Percentiles rank a stretch among this genome's conserved stretches.
These are phyloP conservation scores for Girardinichthys multiradiatus DNA, from an alignment of 2,113 vertebrate species.

Conservation along the genomic window DNA sequence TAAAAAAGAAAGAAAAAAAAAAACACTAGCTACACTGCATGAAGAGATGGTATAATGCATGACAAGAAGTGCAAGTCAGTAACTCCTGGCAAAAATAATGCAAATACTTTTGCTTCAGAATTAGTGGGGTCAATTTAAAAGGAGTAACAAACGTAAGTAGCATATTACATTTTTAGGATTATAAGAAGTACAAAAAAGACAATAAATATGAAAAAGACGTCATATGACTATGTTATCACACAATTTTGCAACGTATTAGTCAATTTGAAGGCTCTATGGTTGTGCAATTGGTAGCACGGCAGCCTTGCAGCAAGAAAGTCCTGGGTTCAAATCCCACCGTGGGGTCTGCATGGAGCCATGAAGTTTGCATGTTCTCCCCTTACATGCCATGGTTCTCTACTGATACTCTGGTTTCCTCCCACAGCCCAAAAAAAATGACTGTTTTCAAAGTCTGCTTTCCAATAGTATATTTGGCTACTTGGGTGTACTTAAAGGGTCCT, in stretches of 20 bases:
- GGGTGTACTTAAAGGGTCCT: too few relatives aligned
- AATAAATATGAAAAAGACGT: not conserved
- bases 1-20: not conserved
- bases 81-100: not conserved
- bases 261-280: not conserved
- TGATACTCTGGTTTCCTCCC: too few relatives aligned
- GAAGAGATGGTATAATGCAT: not conserved
- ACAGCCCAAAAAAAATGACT: too few relatives aligned
- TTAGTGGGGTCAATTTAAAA: slow-evolving; percentile 15
- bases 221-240: too few relatives aligned
- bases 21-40: not conserved
- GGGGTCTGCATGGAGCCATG: too few relatives aligned
- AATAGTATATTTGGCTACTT: too few relatives aligned
- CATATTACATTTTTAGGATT: not conserved
- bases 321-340: too few relatives aligned
- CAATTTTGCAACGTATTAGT: not conserved
- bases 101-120: not conserved
- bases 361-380: too few relatives aligned
- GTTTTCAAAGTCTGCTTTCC: too few relatives aligned
- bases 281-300: too few relatives aligned
- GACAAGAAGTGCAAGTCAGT: not conserved
- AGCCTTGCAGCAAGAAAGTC: too few relatives aligned
- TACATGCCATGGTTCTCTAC: too few relatives aligned
- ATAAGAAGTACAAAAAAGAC: not conserved
- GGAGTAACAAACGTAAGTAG: not conserved